phyloP scores from a whole-genome alignment of 2,888 invertebrate species.

The Eilema caniola region DNA sequence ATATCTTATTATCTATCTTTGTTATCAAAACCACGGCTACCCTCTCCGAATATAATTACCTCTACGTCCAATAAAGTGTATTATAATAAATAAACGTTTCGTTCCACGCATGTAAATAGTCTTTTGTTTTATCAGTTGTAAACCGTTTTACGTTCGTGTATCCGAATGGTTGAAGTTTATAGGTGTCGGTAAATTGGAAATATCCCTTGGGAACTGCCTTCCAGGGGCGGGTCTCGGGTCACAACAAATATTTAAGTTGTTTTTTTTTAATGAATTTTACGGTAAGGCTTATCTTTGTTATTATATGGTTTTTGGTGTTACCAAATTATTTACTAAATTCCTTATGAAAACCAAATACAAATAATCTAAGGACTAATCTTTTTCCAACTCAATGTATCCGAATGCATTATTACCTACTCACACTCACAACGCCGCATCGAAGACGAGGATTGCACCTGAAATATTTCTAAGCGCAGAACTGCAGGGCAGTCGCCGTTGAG shows the following conservation, averaged over 20 bases:
- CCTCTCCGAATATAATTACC: not conserved
- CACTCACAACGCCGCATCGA: no score
- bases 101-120: not conserved
- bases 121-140: slow-evolving; percentile 18
- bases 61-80: not conserved
- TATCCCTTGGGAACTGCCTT: slow-evolving; percentile 16
- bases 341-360: no score
- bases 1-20: not conserved
- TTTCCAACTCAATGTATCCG: no score
- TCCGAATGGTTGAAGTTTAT: slow-evolving; percentile 26
- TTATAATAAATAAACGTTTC: not conserved
- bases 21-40: not conserved
- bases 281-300: not conserved
- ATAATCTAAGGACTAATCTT: no score
- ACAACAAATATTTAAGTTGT: slow-evolving; percentile 9
- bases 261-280: slow-evolving; percentile 6
- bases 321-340: no score
- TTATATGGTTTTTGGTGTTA: no score
- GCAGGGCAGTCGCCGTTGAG: no score
- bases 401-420: no score
- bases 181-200: slow-evolving; percentile 33
- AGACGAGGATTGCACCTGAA: no score
- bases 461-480: no score
- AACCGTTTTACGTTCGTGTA: slow-evolving; percentile 25
- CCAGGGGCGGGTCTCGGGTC: slow-evolving; percentile 5